Base-by-base conservation (phyloP, 2,888 invertebrate species). In the Plusia festucae region DNA sequence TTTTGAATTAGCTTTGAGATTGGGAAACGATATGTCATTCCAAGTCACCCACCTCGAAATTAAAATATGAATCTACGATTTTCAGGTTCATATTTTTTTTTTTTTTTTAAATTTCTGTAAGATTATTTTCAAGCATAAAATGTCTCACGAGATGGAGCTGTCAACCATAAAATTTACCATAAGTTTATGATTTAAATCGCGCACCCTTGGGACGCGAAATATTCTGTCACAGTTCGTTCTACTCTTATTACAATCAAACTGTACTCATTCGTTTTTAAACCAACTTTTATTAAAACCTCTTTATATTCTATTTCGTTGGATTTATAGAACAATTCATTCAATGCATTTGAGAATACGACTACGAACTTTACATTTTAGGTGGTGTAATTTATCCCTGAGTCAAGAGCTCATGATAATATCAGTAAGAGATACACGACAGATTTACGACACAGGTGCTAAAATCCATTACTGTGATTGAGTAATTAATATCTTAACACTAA, bases 191-290 rank as follows among this genome's bases (percentile, higher is more conserved):
- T 24, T 27, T 27, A 34, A 34, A 13, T 2, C 13, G 13, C 13
- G 5, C 34, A 34, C 13, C 15, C 1, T 13, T 34, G 34, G 15
- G 6, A 40, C 15, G 13, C 40, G 7, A 40, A 15, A 40, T n/a
- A n/a, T n/a, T 15, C n/a, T n/a, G 40, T n/a, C n/a, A 34, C 34
- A n/a, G n/a, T 40, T 40, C 40, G n/a, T 40, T 40, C 40, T 40
- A 40, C 5, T n/a, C 40, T n/a, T 40, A n/a, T 40, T 40, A 40
- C 1, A 40, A 40, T 40, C n/a, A 1, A 40, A 40, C 40, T 40
- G 15, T 40, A n/a, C n/a, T n/a, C 34, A 15, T 15, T 15, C 34
- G 4, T n/a, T n/a, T 40, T 40, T 40, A 0, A n/a, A 40, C 6
- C n/a, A 5, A 2, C 13, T n/a, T n/a, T 15, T 34, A 34, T 34